These are phyloP conservation scores for Heliconius hortense DNA, from an alignment of 2,888 invertebrate species.

Conservation along the genomic window DNA sequence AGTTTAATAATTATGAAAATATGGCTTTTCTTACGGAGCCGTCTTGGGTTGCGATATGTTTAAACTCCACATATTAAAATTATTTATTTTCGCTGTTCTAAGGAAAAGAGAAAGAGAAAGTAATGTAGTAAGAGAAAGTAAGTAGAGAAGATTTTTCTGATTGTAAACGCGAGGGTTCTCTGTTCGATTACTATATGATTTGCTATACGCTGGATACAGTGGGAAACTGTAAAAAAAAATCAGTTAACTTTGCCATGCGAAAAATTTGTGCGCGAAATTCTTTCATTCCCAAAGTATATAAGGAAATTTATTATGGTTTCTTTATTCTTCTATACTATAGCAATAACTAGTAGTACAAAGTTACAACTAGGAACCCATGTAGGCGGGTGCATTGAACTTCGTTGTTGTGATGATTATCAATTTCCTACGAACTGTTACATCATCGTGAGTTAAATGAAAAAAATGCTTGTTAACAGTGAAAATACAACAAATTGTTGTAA, in stretches of 20 bases:
- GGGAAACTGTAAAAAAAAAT: too few species aligned
- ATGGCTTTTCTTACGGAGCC: too few species aligned
- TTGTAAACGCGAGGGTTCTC: too few species aligned
- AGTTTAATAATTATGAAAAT: too few species aligned
- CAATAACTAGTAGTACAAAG: background rate
- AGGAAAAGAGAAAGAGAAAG: background rate
- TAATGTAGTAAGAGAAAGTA: background rate
- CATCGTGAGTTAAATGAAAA: constrained; percentile 30
- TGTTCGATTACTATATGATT: too few species aligned
- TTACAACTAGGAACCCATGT: constrained; percentile 1
- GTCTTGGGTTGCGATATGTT: too few species aligned
- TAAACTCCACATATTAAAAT: background rate
- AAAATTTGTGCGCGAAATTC: too few species aligned
- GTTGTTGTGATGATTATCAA: constrained; percentile 35
- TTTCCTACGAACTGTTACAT: constrained; percentile 29
- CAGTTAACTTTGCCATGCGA: too few species aligned
- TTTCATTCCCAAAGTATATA: too few species aligned
- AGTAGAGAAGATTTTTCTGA: background rate
- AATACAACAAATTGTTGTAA: constrained; percentile 12
- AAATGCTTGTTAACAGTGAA: constrained; percentile 21
- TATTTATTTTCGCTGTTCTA: background rate
- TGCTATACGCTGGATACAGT: too few species aligned
- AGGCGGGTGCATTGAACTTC: constrained; percentile 26
- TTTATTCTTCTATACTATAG: background rate
- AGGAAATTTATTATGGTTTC: background rate